Percentiles rank a stretch among this genome's conserved stretches.
Conservation (phyloP, 2,797 vertebrate genomes). For the Eulemur rubriventer region DNA sequence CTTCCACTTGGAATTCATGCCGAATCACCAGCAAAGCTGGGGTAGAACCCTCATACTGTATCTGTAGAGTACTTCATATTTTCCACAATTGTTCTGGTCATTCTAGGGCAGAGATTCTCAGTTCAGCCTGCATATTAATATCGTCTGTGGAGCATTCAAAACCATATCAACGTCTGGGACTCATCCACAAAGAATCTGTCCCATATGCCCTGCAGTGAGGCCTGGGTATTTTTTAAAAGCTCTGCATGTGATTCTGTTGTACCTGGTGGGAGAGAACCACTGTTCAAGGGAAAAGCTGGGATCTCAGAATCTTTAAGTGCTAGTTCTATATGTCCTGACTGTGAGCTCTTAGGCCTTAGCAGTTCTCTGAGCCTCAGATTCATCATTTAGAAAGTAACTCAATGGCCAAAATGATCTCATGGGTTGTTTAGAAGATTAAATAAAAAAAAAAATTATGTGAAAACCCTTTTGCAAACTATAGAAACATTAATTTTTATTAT, state of each 20-base stretch:
- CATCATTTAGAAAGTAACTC: background rate
- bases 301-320: background rate
- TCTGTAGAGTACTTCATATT: background rate
- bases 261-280: background rate
- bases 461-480: background rate
- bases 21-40: background rate
- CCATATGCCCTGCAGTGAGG: background rate
- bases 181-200: background rate
- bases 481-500: background rate
- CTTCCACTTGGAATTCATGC: background rate
- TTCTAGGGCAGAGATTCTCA: background rate
- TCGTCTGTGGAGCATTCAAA: background rate
- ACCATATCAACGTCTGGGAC: background rate
- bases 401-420: background rate
- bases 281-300: background rate
- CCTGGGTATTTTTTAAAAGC: background rate
- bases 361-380: background rate
- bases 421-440: background rate
- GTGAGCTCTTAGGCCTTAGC: background rate
- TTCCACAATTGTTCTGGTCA: background rate
- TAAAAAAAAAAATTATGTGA: background rate
- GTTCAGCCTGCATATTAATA: background rate
- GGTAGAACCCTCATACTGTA: background rate
- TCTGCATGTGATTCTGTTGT: background rate
- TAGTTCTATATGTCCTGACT: background rate